Conservation (phyloP, 2,888 invertebrate genomes). For the Hirtodrosophila histrioides region DNA sequence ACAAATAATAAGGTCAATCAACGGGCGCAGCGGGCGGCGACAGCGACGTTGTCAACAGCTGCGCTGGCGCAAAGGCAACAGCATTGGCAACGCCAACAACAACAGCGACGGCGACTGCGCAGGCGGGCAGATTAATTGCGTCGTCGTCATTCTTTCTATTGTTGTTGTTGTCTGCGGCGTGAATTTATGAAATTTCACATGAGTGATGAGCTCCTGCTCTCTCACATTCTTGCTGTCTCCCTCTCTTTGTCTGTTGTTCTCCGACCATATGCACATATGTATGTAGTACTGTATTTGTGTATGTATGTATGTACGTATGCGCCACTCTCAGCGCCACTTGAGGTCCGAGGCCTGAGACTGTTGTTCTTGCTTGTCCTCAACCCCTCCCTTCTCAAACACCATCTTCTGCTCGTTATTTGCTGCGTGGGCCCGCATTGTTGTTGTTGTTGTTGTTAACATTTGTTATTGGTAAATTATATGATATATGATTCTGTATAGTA, state of each 20-base stretch:
- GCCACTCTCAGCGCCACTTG: constrained; percentile 69
- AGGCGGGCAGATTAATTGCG: constrained; percentile 71
- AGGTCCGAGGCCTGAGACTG: constrained; percentile 28
- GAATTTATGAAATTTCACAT: constrained; percentile 77
- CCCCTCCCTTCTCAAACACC: not conserved
- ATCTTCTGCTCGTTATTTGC: constrained; percentile 13
- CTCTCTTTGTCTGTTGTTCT: constrained; percentile 18
- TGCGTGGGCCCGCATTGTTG: constrained; percentile 73
- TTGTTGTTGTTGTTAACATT: constrained; percentile 45
- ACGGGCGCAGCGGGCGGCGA: constrained; percentile 76
- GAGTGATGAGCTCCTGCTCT: constrained; percentile 62
- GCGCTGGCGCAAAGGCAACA: constrained; percentile 61
- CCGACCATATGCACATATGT: constrained; percentile 8
- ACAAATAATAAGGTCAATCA: constrained; percentile 83
- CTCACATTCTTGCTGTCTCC: constrained; percentile 7
- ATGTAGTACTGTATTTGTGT: constrained; percentile 4
- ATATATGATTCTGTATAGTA: not conserved
- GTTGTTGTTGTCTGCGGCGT: constrained; percentile 52
- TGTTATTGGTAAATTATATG: constrained; percentile 44
- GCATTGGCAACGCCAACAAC: constrained; percentile 6
- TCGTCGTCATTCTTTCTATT: constrained; percentile 30
- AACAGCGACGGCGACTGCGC: constrained; percentile 39
- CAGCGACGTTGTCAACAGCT: constrained; percentile 74
- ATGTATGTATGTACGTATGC: constrained; percentile 3
- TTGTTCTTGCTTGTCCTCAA: constrained; percentile 19